These are phyloP conservation scores for Mobula birostris DNA, from an alignment of 2,113 vertebrate genomes.

Conservation along the genomic window DNA sequence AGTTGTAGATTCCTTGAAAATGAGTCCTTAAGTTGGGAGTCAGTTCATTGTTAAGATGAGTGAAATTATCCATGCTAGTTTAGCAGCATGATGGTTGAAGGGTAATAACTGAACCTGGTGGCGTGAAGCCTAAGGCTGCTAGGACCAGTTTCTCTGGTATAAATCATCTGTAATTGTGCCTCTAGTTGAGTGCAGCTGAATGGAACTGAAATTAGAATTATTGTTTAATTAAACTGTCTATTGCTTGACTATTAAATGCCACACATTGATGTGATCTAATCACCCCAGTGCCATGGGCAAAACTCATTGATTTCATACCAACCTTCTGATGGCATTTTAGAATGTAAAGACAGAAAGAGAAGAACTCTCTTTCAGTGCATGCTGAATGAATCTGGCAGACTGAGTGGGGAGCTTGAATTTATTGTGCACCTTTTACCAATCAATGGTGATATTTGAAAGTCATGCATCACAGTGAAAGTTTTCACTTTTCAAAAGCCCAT, in stretches of 20 bases:
- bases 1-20: too few relatives aligned
- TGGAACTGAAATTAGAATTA: not conserved
- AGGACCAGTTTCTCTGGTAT: not conserved
- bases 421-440: not conserved
- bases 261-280: not conserved
- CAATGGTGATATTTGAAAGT: not conserved
- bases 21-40: too few relatives aligned
- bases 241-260: not conserved
- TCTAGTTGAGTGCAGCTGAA: not conserved
- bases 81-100: too few relatives aligned
- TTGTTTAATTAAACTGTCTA: not conserved
- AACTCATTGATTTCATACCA: not conserved
- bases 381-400: not conserved
- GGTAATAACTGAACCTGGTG: too few relatives aligned
- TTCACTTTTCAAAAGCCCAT: too few relatives aligned
- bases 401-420: not conserved
- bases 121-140: too few relatives aligned
- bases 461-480: too few relatives aligned
- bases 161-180: not conserved
- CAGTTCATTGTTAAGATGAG: too few relatives aligned
- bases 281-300: not conserved
- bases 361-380: not conserved
- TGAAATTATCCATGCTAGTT: too few relatives aligned
- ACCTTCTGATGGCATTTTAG: not conserved
- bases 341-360: not conserved